phyloP scores from a whole-genome alignment of 2,888 invertebrate genomes.

The Harpalus rubripes region DNA sequence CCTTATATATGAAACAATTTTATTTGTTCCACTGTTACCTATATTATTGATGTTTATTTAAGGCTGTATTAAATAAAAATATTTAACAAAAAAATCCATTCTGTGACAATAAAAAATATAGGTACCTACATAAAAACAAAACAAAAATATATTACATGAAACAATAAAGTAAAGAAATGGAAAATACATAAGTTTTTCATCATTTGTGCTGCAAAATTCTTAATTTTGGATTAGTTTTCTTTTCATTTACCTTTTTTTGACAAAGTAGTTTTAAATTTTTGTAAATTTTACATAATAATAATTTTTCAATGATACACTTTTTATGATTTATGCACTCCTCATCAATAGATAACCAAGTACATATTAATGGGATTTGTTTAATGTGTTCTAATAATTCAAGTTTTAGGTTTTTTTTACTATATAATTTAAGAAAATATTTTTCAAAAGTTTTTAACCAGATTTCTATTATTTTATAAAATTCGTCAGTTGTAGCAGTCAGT shows the following conservation, averaged over 20 bases:
- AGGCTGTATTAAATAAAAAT: too few species aligned
- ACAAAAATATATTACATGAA: not conserved
- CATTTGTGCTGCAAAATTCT: not conserved
- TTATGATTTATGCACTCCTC: not conserved
- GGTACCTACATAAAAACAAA: not conserved
- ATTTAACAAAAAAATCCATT: too few species aligned
- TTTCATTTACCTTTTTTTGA: not conserved
- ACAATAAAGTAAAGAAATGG: not conserved
- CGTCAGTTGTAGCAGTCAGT: slow-evolving; percentile 3
- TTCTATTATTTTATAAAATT: not conserved
- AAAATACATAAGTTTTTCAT: too few species aligned
- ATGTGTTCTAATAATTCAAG: not conserved
- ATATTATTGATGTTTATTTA: too few species aligned
- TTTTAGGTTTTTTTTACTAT: slow-evolving; percentile 1
- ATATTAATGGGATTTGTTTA: not conserved
- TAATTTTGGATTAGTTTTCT: not conserved
- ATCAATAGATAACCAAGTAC: not conserved
- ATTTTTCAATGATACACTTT: not conserved
- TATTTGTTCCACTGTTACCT: too few species aligned
- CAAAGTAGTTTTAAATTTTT: not conserved
- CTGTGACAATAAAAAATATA: too few species aligned
- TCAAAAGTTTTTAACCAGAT: not conserved
- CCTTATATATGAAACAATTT: too few species aligned
- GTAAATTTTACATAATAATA: not conserved
- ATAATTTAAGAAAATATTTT: not conserved